These are phyloP conservation scores for Cabera pusaria DNA, from an alignment of 2,888 invertebrate genomes.

Conservation along the genomic window DNA sequence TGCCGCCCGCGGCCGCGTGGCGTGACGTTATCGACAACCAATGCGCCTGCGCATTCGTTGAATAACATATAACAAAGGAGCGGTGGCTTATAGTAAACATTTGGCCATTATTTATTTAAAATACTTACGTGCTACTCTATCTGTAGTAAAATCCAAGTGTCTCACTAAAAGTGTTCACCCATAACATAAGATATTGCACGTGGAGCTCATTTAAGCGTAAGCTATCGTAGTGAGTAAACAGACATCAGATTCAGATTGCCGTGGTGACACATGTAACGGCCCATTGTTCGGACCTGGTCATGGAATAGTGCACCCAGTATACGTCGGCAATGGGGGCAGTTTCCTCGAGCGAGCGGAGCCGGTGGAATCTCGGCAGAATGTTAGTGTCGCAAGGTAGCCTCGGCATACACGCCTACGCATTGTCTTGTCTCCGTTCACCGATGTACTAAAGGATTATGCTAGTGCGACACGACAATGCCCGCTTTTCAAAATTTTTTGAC, in stretches of 20 bases:
- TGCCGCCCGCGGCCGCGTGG: constrained; percentile 17
- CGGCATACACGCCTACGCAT: constrained; percentile 39
- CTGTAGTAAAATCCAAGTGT: too few species aligned
- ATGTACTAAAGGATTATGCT: too few species aligned
- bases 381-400: constrained; percentile 42
- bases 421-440: constrained; percentile 37
- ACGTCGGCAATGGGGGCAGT: neutral
- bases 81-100: too few species aligned
- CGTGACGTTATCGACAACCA: constrained; percentile 60
- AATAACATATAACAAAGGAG: constrained; percentile 9
- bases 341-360: neutral
- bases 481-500: too few species aligned
- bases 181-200: too few species aligned
- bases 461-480: too few species aligned
- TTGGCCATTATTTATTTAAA: too few species aligned
- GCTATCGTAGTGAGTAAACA: too few species aligned
- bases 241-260: too few species aligned
- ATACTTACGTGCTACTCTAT: too few species aligned
- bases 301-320: neutral
- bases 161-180: too few species aligned
- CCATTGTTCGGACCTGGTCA: constrained; percentile 35
- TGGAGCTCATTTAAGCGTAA: too few species aligned
- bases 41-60: constrained; percentile 49
- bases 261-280: constrained; percentile 36
- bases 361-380: constrained; percentile 29